phyloP scores from a whole-genome alignment of 2,797 vertebrate genomes.

The Gymnothorax reevesii region DNA sequence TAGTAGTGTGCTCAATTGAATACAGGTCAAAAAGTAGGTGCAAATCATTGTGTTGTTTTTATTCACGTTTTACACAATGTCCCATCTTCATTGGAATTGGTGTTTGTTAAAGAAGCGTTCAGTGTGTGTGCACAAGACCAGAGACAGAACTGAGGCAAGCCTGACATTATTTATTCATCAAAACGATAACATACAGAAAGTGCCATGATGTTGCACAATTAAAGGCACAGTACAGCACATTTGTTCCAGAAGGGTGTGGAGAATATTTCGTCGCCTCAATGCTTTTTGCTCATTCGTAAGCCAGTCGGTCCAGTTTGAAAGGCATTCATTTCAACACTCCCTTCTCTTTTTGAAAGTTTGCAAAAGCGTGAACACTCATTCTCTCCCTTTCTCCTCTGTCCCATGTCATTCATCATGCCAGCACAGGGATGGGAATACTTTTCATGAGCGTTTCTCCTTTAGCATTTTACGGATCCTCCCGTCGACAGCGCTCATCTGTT shows the following conservation, averaged over 20 bases:
- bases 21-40: no score
- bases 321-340: conserved; percentile 1
- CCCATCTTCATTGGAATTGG: no score
- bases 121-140: background rate
- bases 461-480: background rate
- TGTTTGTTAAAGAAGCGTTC: background rate
- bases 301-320: background rate
- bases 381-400: conserved; percentile 19
- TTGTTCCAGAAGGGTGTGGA: conserved; percentile 1
- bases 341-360: background rate
- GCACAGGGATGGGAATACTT: conserved; percentile 29
- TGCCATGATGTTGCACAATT: background rate
- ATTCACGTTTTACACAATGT: no score
- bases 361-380: background rate
- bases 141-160: background rate
- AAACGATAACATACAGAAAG: conserved; percentile 44
- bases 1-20: no score
- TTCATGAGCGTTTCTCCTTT: conserved; percentile 22
- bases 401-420: conserved; percentile 6
- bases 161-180: conserved; percentile 37
- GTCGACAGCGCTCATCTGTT: background rate
- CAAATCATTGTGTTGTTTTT: no score
- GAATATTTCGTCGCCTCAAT: background rate
- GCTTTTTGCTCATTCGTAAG: background rate
- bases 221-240: conserved; percentile 16